phyloP scores from a whole-genome alignment of 1,140 invertebrate species.

The Piezodorus guildinii region DNA sequence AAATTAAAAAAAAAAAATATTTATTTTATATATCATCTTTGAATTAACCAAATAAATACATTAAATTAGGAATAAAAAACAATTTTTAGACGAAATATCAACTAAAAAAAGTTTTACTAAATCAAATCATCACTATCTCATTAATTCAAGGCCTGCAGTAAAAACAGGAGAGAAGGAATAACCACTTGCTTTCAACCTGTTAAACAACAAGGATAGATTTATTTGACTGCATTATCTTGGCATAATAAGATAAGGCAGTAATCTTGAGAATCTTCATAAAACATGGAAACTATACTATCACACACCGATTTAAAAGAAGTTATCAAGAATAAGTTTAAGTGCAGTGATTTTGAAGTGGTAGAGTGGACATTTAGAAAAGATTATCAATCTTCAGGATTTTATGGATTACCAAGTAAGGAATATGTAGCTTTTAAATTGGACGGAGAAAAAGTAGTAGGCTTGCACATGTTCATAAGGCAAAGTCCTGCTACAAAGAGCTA shows the following conservation, averaged over 20 bases:
- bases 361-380: constrained; percentile 11
- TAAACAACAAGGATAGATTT: background rate
- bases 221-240: background rate
- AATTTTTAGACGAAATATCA: no score
- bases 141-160: no score
- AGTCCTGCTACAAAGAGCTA: background rate
- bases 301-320: constrained; percentile 2
- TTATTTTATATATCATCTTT: no score
- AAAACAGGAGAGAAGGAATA: no score
- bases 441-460: background rate
- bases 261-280: background rate
- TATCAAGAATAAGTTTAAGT: background rate
- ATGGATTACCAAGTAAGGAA: constrained; percentile 6
- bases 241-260: background rate
- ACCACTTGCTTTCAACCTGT: background rate
- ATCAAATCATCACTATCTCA: no score
- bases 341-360: constrained; percentile 4
- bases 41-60: no score
- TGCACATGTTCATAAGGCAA: background rate
- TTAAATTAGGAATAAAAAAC: no score
- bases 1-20: no score
- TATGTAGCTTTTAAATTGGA: background rate
- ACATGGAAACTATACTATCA: constrained; percentile 1
- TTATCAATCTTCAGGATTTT: constrained; percentile 2
- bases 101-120: no score